These are phyloP conservation scores for Aurelia sp. DNA, from an alignment of 30 jellyfish, hydroid and myxozoan species.

Conservation along the genomic window DNA sequence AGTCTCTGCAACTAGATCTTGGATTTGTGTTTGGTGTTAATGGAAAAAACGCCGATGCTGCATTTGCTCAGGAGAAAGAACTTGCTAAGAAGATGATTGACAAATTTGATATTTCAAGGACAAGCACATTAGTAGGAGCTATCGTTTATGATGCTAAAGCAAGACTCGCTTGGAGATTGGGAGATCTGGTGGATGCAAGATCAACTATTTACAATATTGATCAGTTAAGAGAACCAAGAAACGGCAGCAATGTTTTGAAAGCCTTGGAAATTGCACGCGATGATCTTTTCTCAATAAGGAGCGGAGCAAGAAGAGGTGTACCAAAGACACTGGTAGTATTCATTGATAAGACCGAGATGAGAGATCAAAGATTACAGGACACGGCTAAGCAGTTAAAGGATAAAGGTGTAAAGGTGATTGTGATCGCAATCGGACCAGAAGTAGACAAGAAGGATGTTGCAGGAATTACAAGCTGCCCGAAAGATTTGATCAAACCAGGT, in stretches of 20 bases:
- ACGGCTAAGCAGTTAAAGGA: conserved; percentile 32
- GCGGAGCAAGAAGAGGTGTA: conserved; percentile 44
- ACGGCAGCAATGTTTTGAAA: conserved; percentile 27
- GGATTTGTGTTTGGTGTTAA: conserved; percentile 61
- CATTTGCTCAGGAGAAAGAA: conserved; percentile 55
- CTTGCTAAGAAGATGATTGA: conserved; percentile 35
- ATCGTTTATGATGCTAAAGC: conserved; percentile 26
- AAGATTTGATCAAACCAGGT: background rate
- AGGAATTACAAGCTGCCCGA: conserved; percentile 7
- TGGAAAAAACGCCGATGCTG: conserved; percentile 17
- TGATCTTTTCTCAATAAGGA: conserved; percentile 8
- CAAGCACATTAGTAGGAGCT: conserved; percentile 50
- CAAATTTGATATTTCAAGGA: conserved; percentile 16
- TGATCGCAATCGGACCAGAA: conserved; percentile 47
- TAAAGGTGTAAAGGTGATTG: conserved; percentile 50
- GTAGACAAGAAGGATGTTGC: conserved; percentile 26
- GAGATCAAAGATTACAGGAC: background rate
- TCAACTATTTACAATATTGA: conserved; percentile 5
- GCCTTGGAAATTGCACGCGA: conserved; percentile 60
- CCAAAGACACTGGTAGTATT: conserved; percentile 65
- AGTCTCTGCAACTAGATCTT: conserved; percentile 59
- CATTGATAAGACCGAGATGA: conserved; percentile 16
- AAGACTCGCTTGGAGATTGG: conserved; percentile 18
- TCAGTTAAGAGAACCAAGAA: background rate
- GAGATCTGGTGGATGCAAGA: conserved; percentile 14